These are phyloP conservation scores for Ranitomeya imitator DNA, from an alignment of 2,113 vertebrate genomes.

Conservation along the genomic window DNA sequence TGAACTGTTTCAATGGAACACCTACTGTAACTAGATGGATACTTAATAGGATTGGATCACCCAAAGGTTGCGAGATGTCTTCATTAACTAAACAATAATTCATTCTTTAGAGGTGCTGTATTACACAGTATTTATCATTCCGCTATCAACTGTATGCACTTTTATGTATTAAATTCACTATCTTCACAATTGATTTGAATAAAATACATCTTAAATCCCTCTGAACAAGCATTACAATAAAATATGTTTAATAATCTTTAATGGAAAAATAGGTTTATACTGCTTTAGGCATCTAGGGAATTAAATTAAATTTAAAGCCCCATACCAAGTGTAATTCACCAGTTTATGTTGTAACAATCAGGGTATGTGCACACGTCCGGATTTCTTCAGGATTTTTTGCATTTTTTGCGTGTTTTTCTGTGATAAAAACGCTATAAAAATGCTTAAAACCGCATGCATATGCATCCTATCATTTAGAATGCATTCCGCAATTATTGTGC, in stretches of 20 bases:
- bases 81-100: not conserved
- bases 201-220: not conserved
- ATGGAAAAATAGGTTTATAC: not conserved
- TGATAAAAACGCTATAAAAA: too few species aligned
- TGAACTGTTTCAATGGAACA: not conserved
- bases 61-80: not conserved
- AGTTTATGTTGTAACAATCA: too few species aligned
- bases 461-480: too few species aligned
- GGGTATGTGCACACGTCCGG: too few species aligned
- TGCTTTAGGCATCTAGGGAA: too few species aligned
- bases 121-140: not conserved
- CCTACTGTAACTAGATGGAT: not conserved
- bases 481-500: too few species aligned
- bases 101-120: not conserved
- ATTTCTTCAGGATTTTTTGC: too few species aligned
- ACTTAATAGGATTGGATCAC: not conserved
- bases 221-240: not conserved
- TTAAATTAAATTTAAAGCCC: too few species aligned
- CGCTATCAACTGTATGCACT: not conserved
- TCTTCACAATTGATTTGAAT: not conserved
- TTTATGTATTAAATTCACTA: constrained; percentile 6
- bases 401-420: too few species aligned
- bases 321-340: too few species aligned
- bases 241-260: not conserved
- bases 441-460: too few species aligned